Percentiles rank a stretch among this genome's conserved stretches.
Conservation (phyloP, 2,888 invertebrate species). For the Pristionchus mayeri region DNA sequence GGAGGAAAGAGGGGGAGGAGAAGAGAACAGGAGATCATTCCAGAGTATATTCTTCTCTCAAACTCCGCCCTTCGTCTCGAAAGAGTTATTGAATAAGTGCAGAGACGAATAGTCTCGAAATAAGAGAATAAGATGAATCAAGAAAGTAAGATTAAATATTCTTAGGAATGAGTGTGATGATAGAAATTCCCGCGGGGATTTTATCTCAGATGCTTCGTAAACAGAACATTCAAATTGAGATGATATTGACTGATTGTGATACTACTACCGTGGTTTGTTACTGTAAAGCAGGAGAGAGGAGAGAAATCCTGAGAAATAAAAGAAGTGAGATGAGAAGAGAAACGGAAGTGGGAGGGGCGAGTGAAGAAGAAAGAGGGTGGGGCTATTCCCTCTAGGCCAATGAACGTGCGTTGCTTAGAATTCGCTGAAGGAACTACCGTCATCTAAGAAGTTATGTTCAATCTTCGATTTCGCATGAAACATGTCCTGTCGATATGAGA, state of each 20-base stretch:
- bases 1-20: background rate
- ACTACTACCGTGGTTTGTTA: background rate
- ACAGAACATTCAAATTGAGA: background rate
- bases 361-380: slow-evolving; percentile 1
- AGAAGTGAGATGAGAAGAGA: background rate
- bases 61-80: slow-evolving; percentile 29
- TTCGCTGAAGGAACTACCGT: slow-evolving; percentile 11
- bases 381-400: slow-evolving; percentile 41
- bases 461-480: background rate
- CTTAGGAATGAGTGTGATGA: background rate
- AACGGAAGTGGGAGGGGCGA: slow-evolving; percentile 15
- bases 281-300: background rate
- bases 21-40: slow-evolving; percentile 26
- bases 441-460: slow-evolving; percentile 14
- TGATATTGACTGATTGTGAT: background rate
- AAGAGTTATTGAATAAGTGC: background rate
- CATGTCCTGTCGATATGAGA: background rate
- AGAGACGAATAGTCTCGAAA: background rate
- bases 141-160: background rate
- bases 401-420: slow-evolving; percentile 12
- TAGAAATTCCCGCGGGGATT: background rate
- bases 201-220: background rate
- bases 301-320: background rate
- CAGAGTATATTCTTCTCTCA: background rate
- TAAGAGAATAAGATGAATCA: background rate